Evolutionary conservation across 2,113 vertebrate genomes (phyloP).

Genomic region (Bolborhynchus lineola): DNA sequence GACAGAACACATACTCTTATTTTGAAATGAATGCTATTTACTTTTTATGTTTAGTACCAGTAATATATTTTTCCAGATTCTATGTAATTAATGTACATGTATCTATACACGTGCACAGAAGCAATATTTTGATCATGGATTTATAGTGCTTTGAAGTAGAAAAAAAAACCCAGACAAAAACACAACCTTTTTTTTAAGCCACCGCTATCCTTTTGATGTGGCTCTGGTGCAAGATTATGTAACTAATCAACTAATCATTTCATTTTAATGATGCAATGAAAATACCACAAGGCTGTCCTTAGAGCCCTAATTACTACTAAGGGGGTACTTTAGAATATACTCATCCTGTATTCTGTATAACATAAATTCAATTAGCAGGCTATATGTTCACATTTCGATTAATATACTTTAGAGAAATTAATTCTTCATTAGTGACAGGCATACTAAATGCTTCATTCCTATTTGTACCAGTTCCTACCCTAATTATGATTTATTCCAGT

Average conservation of each 20-base stretch:
- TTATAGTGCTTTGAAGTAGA: not conserved
- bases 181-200: not conserved
- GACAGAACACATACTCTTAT: not conserved
- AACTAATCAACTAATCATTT: slow-evolving; percentile 17
- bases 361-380: slow-evolving; percentile 36
- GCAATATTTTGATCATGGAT: not conserved
- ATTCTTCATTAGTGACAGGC: slow-evolving; percentile 34
- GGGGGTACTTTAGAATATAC: slow-evolving; percentile 1
- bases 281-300: slow-evolving; percentile 21
- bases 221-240: not conserved
- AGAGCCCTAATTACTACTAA: slow-evolving; percentile 18
- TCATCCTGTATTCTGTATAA: not conserved
- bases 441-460: slow-evolving; percentile 10
- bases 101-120: not conserved
- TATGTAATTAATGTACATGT: not conserved
- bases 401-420: slow-evolving; percentile 23
- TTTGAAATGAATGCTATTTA: not conserved
- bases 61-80: not conserved
- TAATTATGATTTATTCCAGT: slow-evolving; percentile 34
- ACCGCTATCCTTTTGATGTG: not conserved
- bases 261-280: slow-evolving; percentile 35
- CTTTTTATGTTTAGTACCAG: not conserved
- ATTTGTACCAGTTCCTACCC: not conserved
- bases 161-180: not conserved
- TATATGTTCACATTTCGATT: not conserved